phyloP scores from a whole-genome alignment of 2,797 vertebrate genomes.

The Benthosema pterotum region DNA sequence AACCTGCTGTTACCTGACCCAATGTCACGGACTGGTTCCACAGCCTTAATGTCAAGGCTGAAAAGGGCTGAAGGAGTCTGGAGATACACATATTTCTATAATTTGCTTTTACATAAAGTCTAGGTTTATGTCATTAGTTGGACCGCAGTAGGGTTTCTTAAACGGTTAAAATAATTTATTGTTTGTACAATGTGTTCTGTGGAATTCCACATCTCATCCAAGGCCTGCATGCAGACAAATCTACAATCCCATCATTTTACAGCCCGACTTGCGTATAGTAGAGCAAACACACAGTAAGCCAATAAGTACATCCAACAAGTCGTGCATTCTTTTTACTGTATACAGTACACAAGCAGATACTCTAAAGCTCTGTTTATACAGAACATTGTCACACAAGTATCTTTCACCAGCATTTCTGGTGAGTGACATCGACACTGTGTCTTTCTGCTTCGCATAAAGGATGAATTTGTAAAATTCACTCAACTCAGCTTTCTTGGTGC shows the following conservation, averaged over 20 bases:
- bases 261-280: not conserved
- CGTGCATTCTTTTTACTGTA: too few relatives aligned
- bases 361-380: too few relatives aligned
- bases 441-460: too few relatives aligned
- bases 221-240: slow-evolving; percentile 15
- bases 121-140: not conserved
- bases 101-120: slow-evolving; percentile 11
- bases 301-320: not conserved
- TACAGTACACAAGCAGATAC: too few relatives aligned
- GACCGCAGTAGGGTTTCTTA: not conserved
- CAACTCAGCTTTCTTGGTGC: not conserved
- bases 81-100: slow-evolving; percentile 1
- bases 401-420: too few relatives aligned
- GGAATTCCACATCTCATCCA: slow-evolving; percentile 5
- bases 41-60: slow-evolving; percentile 37
- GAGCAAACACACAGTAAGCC: not conserved
- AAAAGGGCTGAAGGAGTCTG: slow-evolving; percentile 24
- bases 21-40: slow-evolving; percentile 22
- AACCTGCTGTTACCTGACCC: slow-evolving; percentile 49
- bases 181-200: not conserved
- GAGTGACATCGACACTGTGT: too few relatives aligned
- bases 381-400: too few relatives aligned
- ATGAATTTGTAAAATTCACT: too few relatives aligned
- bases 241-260: not conserved
- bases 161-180: not conserved